Evolutionary conservation across 2,113 vertebrate species (phyloP).

Genomic region (Mesitornis unicolor): DNA sequence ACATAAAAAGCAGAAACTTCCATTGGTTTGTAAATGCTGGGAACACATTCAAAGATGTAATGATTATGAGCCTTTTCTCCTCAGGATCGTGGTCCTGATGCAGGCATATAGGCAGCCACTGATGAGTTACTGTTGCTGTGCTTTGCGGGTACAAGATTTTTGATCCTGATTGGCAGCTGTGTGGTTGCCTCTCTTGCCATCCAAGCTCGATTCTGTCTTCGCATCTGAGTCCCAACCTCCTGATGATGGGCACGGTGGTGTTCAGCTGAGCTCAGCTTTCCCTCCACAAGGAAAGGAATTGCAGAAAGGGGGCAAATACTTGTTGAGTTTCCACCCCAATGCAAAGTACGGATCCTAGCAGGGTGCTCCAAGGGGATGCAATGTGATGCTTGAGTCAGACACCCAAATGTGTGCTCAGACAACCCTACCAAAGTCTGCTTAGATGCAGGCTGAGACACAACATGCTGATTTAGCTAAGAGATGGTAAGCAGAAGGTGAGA

Average conservation of each 20-base stretch:
- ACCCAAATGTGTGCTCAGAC: neutral
- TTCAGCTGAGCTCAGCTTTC: neutral
- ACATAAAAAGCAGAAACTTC: neutral
- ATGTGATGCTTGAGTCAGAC: neutral
- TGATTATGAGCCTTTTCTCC: neutral
- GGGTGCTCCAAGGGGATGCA: neutral
- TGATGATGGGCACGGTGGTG: neutral
- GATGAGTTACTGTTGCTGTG: neutral
- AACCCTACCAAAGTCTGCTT: neutral
- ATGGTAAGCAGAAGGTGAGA: neutral
- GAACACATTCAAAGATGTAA: neutral
- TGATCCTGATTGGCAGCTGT: neutral
- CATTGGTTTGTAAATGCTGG: neutral
- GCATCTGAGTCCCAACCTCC: neutral
- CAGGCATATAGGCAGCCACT: neutral
- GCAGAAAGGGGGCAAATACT: neutral
- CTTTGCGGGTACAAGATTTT: neutral
- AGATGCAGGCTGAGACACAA: neutral
- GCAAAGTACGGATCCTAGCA: neutral
- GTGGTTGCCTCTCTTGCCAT: neutral
- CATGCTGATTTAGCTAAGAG: neutral
- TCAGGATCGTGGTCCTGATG: accelerated
- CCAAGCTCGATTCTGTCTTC: neutral
- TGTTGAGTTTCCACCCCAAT: neutral
- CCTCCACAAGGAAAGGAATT: neutral